Evolutionary conservation across 2,888 invertebrate species (phyloP), one percentile per base, ranked within the genome.

Genomic region (Drosophila borborema): DNA sequence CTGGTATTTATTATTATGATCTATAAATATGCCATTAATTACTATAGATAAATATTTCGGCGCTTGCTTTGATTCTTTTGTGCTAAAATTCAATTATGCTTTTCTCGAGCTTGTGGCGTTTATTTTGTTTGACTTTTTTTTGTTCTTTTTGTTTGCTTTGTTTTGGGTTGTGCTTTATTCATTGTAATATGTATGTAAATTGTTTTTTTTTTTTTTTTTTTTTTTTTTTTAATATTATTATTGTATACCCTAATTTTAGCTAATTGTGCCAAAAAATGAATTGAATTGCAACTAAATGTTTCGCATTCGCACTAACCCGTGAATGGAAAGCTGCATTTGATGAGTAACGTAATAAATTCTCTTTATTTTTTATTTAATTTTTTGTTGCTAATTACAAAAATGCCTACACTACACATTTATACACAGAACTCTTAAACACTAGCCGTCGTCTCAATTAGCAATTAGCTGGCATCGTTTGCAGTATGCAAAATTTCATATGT

Each of bases 11-110:
- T 77, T 74, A 81, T 83, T 82, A 84, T 83, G 73, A 75, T 80
- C 86, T 89, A 86, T 89, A 86, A 77, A 82, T 81, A 82, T 74
- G 72, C 90, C 76, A 79, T 89, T 86, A 80, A 86, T 85, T 80
- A 89, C 89, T 85, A 90, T 77, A 85, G 85, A 85, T 85, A 88
- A 85, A 90, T 85, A 85, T 85, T 90, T 83, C 88, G 85, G 89
- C 86, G 89, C 84, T 86, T 90, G 87, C 65, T 80, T 75, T 80
- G 63, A 62, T 64, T 61, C 66, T 67, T 74, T 89, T 74, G 85
- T 90, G 85, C 89, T 86, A 90, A 82, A 88, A 89, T 70, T 77
- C 67, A 88, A 86, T 80, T 67, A 49, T 49, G 60, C 53, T 41
- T 72, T 58, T 41, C 40, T 46, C 64, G 51, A 72, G 68, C 68